These are phyloP conservation scores for Oscarella lobularis DNA, from an alignment of 37 sponge, comb jelly and placozoan genomes.

Conservation along the genomic window DNA sequence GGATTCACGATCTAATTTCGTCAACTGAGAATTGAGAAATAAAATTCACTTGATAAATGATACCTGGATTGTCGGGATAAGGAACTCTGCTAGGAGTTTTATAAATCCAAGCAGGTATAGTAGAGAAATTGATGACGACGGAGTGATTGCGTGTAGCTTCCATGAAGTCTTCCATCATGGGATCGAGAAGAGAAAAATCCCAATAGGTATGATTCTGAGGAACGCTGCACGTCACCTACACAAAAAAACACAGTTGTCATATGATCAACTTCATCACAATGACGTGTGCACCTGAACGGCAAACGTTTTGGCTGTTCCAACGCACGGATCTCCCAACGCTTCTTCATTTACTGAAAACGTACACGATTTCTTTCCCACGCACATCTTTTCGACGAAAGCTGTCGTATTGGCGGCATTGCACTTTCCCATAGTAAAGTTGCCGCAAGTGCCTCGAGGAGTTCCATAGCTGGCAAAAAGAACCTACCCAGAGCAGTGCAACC, in stretches of 20 bases:
- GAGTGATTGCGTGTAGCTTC: neutral
- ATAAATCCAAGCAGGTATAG: conserved; percentile 6
- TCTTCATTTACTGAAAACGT: neutral
- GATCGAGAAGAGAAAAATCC: conserved; percentile 9
- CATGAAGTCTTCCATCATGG: conserved; percentile 8
- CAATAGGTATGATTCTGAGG: conserved; percentile 6
- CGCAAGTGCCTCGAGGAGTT: neutral
- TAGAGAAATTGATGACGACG: conserved; percentile 3
- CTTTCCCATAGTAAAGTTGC: conserved; percentile 9
- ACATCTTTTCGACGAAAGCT: neutral
- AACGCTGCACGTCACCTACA: neutral
- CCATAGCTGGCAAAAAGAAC: conserved; percentile 6
- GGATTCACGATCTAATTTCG: neutral
- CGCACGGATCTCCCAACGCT: neutral
- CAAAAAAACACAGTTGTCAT: neutral
- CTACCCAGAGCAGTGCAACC: too few species aligned
- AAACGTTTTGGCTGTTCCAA: neutral
- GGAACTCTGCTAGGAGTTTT: neutral
- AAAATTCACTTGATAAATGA: too few species aligned
- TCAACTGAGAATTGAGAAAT: neutral
- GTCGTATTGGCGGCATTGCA: conserved; percentile 2
- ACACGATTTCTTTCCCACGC: neutral
- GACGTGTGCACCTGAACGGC: conserved; percentile 3
- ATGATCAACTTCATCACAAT: too few species aligned
- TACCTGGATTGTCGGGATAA: conserved; percentile 8